Conservation (phyloP, 1,140 invertebrate genomes). For the Drosophila jambulina region DNA sequence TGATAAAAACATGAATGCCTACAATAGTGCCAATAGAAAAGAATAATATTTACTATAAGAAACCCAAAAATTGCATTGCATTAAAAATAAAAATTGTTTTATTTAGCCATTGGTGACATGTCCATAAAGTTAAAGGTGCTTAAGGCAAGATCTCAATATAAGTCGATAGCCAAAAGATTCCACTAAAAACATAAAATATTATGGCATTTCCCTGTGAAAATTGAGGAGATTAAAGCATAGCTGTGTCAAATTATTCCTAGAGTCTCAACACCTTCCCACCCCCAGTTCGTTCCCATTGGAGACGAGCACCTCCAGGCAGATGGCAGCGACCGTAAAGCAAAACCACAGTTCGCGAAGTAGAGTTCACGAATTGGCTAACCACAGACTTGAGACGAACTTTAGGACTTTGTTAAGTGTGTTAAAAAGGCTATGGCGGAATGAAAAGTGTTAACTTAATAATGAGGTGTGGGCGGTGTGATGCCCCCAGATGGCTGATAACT, state of each 20-base stretch:
- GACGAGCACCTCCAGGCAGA: constrained; percentile 25
- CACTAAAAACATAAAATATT: constrained; percentile 1
- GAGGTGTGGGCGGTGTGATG: constrained; percentile 23
- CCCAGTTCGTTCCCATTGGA: constrained; percentile 3
- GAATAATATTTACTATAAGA: not conserved
- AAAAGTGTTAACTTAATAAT: constrained; percentile 29
- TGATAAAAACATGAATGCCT: not conserved
- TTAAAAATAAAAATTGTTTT: not conserved
- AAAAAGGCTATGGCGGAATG: constrained; percentile 1
- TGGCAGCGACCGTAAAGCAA: constrained; percentile 10
- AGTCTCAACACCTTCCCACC: not conserved
- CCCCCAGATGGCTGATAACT: constrained; percentile 13
- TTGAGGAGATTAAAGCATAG: constrained; percentile 9
- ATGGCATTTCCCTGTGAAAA: not conserved
- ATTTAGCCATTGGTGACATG: too few species aligned
- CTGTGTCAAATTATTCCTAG: constrained; percentile 9
- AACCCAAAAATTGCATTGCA: too few species aligned
- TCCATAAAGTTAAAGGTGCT: not conserved
- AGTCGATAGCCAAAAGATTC: constrained; percentile 3
- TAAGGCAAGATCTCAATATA: not conserved
- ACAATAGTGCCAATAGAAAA: not conserved
- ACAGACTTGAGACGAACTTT: constrained; percentile 14
- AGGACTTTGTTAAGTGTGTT: constrained; percentile 42
- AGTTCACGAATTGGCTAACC: constrained; percentile 23
- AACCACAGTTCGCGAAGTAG: constrained; percentile 24